Base-by-base conservation (phyloP, 2,888 invertebrate genomes). In the Erebia ligea region DNA sequence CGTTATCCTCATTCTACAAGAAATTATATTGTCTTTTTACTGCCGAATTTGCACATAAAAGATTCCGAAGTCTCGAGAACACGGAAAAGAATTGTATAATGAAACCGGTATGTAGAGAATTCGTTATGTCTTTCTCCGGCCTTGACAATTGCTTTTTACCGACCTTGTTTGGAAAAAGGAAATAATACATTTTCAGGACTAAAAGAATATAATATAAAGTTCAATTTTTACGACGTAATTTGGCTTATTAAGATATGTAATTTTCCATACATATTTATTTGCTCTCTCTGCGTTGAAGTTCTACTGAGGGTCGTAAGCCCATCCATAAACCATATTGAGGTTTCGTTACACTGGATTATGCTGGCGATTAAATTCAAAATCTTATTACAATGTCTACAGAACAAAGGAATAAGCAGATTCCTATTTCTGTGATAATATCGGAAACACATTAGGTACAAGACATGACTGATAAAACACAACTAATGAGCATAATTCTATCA, bases 21-120 rank as follows among this genome's bases (percentile, higher is more conserved):
- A 61, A 69, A 58, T 64, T 48, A 48, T 62, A 48, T 15, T 48
- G 21, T 62, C 64, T 45, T 61, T 68, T 68, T 59, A n/a, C 66
- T 63, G 58, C 48, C 48, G 50, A 70, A 66, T 73, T 68, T 69
- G 34, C 67, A 71, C 71, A 21, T 67, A 69, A 50, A 62, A 68
- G 58, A 58, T 59, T 61, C 61, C 61, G 19, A 62, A 48, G 21
- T 17, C 17, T 40, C 17, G 9, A 17, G 17, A 40, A 48, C 19
- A 21, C 48, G 21, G 9, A 48, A 62, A 3, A 45, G 17, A 62
- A 62, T 62, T 48, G 21, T 48, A 45, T 48, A 48, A 21, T 8
- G 21, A 45, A 45, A 25, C 25, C n/a, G 21, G 48, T 62, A 48
- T 48, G 62, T 48, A n/a, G 48, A 19, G 15, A 19, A 17, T 48